Conservation (phyloP, 2,797 vertebrate genomes). For the Amniataba percoides region DNA sequence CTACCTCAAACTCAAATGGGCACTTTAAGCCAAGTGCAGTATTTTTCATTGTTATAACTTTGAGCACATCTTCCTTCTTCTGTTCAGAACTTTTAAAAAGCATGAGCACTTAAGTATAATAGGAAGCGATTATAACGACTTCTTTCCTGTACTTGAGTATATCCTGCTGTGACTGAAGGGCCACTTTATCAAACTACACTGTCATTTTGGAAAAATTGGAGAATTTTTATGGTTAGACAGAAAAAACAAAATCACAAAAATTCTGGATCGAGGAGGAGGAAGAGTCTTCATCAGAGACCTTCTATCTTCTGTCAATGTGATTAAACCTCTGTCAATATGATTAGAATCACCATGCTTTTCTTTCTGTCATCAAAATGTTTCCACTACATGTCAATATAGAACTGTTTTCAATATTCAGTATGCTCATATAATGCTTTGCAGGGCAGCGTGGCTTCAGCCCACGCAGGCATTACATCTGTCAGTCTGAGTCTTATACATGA, state of each 20-base stretch:
- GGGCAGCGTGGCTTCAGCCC: conserved; percentile 20
- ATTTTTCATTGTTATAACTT: conserved; percentile 33
- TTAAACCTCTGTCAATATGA: conserved; percentile 40
- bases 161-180: conserved; percentile 25
- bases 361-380: conserved; percentile 15
- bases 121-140: conserved; percentile 53
- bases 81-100: conserved; percentile 35
- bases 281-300: neutral
- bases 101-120: conserved; percentile 47
- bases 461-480: conserved; percentile 48
- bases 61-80: neutral
- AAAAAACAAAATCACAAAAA: neutral
- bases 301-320: conserved; percentile 33
- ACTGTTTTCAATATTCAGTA: conserved; percentile 9
- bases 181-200: conserved; percentile 46
- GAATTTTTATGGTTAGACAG: too few relatives aligned
- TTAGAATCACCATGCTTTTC: conserved; percentile 6
- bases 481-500: conserved; percentile 49
- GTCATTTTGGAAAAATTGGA: conserved; percentile 41
- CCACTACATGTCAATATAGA: neutral
- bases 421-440: conserved; percentile 19
- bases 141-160: conserved; percentile 26
- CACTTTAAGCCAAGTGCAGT: conserved; percentile 17
- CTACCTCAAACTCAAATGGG: conserved; percentile 20
- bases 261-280: neutral